phyloP scores from a whole-genome alignment of 2,888 invertebrate species.

The Petrolisthes manimaculis region DNA sequence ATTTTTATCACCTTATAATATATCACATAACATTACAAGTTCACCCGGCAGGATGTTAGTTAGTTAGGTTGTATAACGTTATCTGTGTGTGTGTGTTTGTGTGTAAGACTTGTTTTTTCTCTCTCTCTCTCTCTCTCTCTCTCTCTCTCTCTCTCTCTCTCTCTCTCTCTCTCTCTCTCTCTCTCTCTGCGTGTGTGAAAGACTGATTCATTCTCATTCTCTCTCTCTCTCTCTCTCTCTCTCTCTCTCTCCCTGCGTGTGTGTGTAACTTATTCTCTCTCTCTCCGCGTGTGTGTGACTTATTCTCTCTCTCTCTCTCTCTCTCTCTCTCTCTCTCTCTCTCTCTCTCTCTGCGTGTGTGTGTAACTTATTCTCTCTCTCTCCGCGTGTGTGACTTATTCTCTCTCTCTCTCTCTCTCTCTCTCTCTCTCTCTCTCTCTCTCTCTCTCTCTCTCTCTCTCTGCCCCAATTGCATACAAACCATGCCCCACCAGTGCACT shows the following conservation, averaged over 20 bases:
- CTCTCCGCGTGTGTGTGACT: not conserved
- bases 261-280: not conserved
- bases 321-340: not conserved
- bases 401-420: slow-evolving; percentile 29
- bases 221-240: slow-evolving; percentile 22
- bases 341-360: not conserved
- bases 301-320: slow-evolving; percentile 11
- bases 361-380: slow-evolving; percentile 17
- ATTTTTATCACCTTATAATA: not conserved
- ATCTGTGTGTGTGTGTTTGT: too few relatives aligned
- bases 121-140: slow-evolving; percentile 19
- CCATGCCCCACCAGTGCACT: too few relatives aligned
- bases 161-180: not conserved
- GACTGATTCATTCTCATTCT: not conserved
- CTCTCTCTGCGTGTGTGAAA: not conserved
- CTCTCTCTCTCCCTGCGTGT: slow-evolving; percentile 6
- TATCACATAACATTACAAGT: too few relatives aligned
- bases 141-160: slow-evolving; percentile 2
- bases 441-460: not conserved
- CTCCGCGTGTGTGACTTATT: not conserved
- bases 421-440: not conserved
- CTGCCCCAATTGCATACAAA: too few relatives aligned
- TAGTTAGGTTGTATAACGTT: not conserved
- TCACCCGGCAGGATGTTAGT: too few relatives aligned
- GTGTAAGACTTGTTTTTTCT: not conserved